Conservation (phyloP, 2,113 vertebrate genomes). For the Orcinus orca region DNA sequence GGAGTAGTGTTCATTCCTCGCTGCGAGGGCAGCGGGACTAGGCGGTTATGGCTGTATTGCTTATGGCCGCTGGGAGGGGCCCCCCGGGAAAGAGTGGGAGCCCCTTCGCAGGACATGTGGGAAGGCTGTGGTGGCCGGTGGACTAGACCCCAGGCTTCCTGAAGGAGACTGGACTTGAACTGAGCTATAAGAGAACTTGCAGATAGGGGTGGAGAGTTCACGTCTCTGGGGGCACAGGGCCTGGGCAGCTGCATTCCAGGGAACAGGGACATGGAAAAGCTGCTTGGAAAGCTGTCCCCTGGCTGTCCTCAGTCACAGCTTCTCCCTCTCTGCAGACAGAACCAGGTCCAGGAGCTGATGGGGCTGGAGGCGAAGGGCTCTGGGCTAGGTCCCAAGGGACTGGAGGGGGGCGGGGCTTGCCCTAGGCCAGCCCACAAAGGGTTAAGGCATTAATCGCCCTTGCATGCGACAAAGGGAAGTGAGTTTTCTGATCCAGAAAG, state of each 20-base stretch:
- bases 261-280: background rate
- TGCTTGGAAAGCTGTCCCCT: background rate
- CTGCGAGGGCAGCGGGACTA: background rate
- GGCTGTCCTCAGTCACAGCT: background rate
- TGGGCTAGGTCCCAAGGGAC: background rate
- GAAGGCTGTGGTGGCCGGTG: background rate
- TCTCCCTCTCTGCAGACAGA: background rate
- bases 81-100: background rate
- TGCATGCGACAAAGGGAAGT: slow-evolving; percentile 84
- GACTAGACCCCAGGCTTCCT: background rate
- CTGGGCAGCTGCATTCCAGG: too few species aligned
- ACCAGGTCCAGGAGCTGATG: background rate
- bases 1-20: background rate
- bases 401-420: slow-evolving; percentile 31
- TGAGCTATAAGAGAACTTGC: background rate
- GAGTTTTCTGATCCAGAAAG: slow-evolving; percentile 90
- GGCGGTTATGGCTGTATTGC: background rate
- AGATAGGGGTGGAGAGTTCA: background rate
- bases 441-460: slow-evolving; percentile 84
- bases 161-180: background rate
- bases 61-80: background rate
- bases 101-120: too few species aligned
- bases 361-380: background rate
- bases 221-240: background rate
- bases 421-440: slow-evolving; percentile 68